Percentiles rank a stretch among this genome's conserved stretches.
phyloP scores from a whole-genome alignment of 1,140 invertebrate genomes.

The Conus ventricosus region DNA sequence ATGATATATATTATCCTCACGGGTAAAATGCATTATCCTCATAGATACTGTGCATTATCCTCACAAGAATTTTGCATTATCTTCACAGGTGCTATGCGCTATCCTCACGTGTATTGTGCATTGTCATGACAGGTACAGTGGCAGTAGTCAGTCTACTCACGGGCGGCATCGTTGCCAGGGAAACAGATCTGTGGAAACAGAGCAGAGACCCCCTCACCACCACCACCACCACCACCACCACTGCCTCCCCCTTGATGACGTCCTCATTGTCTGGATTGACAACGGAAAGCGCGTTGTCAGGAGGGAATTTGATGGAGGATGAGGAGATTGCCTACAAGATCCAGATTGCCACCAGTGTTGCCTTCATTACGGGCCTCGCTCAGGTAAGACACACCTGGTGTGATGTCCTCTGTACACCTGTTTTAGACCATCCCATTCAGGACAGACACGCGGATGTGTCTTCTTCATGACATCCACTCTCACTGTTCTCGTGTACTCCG shows the following conservation, averaged over 20 bases:
- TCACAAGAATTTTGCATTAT: no score
- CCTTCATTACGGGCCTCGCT: conserved; percentile 63
- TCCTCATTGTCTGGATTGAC: not conserved
- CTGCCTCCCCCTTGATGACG: not conserved
- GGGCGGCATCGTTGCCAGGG: conserved; percentile 60
- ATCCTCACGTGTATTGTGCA: no score
- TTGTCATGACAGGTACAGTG: conserved; percentile 59
- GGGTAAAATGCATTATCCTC: no score
- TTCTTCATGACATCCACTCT: no score
- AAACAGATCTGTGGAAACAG: conserved; percentile 38
- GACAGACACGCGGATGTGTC: no score
- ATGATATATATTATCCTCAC: no score
- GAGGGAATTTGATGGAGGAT: not conserved
- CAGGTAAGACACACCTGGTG: conserved; percentile 51
- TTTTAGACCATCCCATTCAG: no score
- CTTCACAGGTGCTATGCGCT: no score
- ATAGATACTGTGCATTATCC: no score
- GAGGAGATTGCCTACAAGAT: conserved; percentile 54
- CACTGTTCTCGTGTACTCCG: no score
- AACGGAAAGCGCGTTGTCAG: not conserved
- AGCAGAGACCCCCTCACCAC: not conserved
- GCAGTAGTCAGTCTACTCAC: conserved; percentile 68
- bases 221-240: not conserved
- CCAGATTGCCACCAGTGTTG: conserved; percentile 56
- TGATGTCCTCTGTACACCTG: no score